Evolutionary conservation across 2,113 vertebrate species (phyloP).

Genomic region (Oreochromis niloticus): DNA sequence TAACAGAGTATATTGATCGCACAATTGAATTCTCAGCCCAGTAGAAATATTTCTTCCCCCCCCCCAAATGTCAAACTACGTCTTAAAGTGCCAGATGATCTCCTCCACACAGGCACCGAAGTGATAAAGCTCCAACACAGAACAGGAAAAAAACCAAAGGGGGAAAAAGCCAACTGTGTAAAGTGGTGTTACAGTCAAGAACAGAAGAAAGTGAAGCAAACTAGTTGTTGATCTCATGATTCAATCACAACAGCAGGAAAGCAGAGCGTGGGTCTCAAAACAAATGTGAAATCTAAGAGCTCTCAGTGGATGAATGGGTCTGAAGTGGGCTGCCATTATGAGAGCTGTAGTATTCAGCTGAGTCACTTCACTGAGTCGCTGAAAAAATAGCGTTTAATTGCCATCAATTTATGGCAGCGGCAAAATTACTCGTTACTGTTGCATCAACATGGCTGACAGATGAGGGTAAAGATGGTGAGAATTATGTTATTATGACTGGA

Average conservation of each 20-base stretch:
- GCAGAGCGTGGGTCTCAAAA: neutral
- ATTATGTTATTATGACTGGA: constrained; percentile 3
- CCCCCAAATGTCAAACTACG: neutral
- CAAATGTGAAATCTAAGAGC: constrained; percentile 1
- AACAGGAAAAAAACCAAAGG: neutral
- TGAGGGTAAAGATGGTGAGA: constrained; percentile 22
- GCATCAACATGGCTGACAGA: constrained; percentile 31
- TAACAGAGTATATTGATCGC: neutral
- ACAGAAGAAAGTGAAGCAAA: neutral
- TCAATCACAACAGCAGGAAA: neutral
- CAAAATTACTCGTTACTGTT: constrained; percentile 5
- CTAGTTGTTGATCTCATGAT: neutral
- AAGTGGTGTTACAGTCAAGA: neutral
- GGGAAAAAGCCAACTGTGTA: constrained; percentile 1
- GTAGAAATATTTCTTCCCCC: neutral
- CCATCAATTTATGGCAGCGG: neutral
- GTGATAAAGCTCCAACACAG: neutral
- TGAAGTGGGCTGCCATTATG: constrained; percentile 9
- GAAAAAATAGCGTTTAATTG: neutral
- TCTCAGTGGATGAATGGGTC: constrained; percentile 7
- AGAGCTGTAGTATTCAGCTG: constrained; percentile 15
- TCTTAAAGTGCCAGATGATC: neutral
- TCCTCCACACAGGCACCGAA: constrained; percentile 11
- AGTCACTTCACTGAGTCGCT: constrained; percentile 18
- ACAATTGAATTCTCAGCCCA: neutral